Evolutionary conservation across 2,113 vertebrate genomes (phyloP).

Genomic region (Pachycephala philippinensis): DNA sequence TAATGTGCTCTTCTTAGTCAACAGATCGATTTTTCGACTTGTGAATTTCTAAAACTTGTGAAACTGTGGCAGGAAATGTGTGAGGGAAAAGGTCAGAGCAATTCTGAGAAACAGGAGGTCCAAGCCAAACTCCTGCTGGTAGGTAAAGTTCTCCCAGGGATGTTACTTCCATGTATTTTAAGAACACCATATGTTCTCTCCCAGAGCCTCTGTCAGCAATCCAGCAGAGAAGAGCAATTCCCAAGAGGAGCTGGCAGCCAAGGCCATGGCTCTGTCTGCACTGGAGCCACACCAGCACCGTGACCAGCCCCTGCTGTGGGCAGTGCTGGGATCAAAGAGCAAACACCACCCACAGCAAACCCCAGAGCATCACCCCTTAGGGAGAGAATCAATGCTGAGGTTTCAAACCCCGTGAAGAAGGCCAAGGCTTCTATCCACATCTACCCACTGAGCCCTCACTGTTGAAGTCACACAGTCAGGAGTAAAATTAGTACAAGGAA

Average conservation of each 20-base stretch:
- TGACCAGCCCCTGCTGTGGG: background rate
- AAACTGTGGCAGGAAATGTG: background rate
- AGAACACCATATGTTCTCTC: constrained; percentile 45
- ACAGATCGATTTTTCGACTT: constrained; percentile 18
- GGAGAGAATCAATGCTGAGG: background rate
- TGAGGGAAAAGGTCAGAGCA: constrained; percentile 5
- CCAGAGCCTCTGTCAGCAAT: background rate
- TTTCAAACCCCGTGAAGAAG: background rate
- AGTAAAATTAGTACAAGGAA: background rate
- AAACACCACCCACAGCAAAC: background rate
- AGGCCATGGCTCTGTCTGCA: background rate
- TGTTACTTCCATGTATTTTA: constrained; percentile 24
- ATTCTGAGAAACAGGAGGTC: background rate
- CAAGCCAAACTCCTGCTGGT: constrained; percentile 23
- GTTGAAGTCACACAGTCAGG: background rate
- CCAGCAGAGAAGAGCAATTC: background rate
- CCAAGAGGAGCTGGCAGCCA: background rate
- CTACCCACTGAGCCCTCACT: background rate
- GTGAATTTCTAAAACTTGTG: constrained; percentile 29
- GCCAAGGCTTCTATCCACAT: background rate
- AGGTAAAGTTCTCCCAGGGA: constrained; percentile 32
- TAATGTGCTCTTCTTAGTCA: background rate
- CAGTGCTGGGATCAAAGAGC: background rate
- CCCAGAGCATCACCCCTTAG: background rate
- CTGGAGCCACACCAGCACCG: background rate